Conservation (phyloP, 2,888 invertebrate genomes). For the Eupelmus urozonus region DNA sequence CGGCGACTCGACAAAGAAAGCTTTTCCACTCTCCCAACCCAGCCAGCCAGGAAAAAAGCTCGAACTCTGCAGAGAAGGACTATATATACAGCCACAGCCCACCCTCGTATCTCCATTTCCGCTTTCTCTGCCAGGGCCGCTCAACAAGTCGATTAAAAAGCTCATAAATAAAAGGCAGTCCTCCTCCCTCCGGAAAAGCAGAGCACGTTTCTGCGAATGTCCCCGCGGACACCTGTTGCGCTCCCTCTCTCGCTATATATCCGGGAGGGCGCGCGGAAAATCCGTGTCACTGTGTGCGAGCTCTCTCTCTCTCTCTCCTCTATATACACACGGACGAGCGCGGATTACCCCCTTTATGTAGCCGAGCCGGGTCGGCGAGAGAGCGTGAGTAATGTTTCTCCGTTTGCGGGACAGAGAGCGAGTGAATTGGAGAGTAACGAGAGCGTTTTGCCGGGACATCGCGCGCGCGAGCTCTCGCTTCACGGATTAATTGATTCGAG, state of each 20-base stretch:
- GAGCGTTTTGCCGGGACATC: too few relatives aligned
- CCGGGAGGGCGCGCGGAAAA: slow-evolving; percentile 54
- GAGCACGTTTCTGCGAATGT: slow-evolving; percentile 76
- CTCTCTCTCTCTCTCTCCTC: slow-evolving; percentile 20
- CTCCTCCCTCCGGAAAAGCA: slow-evolving; percentile 59
- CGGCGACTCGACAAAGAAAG: too few relatives aligned
- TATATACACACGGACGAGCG: background rate
- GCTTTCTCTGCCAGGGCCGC: slow-evolving; percentile 29
- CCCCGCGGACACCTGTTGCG: slow-evolving; percentile 77
- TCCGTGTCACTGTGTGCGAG: slow-evolving; percentile 60
- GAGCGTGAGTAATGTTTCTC: slow-evolving; percentile 74
- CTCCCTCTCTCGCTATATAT: slow-evolving; percentile 34
- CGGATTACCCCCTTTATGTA: slow-evolving; percentile 54
- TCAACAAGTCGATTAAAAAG: slow-evolving; percentile 78
- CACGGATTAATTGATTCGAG: slow-evolving; percentile 37
- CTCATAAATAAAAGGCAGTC: slow-evolving; percentile 76
- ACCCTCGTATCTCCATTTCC: slow-evolving; percentile 47
- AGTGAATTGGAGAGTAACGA: too few relatives aligned
- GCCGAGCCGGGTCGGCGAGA: slow-evolving; percentile 70
- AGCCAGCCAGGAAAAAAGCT: too few relatives aligned
- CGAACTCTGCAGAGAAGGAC: too few relatives aligned
- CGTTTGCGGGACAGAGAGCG: slow-evolving; percentile 61
- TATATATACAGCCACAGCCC: too few relatives aligned
- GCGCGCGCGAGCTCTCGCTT: background rate
- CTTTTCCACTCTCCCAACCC: too few relatives aligned